These are phyloP conservation scores for Psilopogon haemacephalus DNA, from an alignment of 2,113 vertebrate genomes.

Conservation along the genomic window DNA sequence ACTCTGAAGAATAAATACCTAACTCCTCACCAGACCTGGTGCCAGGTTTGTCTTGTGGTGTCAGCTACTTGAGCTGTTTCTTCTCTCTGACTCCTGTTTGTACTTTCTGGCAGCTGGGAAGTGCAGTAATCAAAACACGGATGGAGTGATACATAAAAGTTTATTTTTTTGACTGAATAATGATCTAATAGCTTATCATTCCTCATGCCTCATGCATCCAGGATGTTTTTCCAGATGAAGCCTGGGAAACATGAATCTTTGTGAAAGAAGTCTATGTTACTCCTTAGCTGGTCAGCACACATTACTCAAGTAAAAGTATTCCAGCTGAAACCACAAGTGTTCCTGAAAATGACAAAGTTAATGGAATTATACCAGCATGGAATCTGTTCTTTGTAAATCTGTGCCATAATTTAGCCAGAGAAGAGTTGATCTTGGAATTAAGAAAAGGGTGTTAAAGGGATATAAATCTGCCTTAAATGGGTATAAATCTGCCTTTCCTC, in stretches of 20 bases:
- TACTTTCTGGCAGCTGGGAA: slow-evolving; percentile 41
- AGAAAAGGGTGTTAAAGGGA: slow-evolving; percentile 3
- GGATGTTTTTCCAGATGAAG: slow-evolving; percentile 64
- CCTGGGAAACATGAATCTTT: slow-evolving; percentile 56
- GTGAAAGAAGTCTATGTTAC: slow-evolving; percentile 38
- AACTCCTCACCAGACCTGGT: neutral
- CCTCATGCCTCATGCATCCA: slow-evolving; percentile 33
- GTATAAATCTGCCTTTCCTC: neutral
- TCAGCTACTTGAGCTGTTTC: slow-evolving; percentile 40
- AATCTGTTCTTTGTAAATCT: slow-evolving; percentile 22
- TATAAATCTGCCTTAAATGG: slow-evolving; percentile 36
- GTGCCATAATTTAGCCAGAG: neutral
- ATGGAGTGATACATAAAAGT: slow-evolving; percentile 24
- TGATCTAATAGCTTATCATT: slow-evolving; percentile 64
- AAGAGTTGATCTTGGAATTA: slow-evolving; percentile 54
- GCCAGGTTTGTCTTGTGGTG: neutral
- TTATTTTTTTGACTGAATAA: slow-evolving; percentile 40
- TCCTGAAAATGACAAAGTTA: slow-evolving; percentile 58
- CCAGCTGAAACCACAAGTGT: slow-evolving; percentile 56
- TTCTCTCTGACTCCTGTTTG: slow-evolving; percentile 7
- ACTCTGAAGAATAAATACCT: neutral
- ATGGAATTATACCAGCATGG: slow-evolving; percentile 50
- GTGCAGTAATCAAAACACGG: slow-evolving; percentile 31
- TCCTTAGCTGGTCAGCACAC: slow-evolving; percentile 12
- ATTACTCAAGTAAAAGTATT: slow-evolving; percentile 45